A percentile compares a stretch with the other conserved stretches of the same genome.
Evolutionary conservation across 2,113 vertebrate genomes (phyloP).

Genomic region (Forbesichthys papilliferus): DNA sequence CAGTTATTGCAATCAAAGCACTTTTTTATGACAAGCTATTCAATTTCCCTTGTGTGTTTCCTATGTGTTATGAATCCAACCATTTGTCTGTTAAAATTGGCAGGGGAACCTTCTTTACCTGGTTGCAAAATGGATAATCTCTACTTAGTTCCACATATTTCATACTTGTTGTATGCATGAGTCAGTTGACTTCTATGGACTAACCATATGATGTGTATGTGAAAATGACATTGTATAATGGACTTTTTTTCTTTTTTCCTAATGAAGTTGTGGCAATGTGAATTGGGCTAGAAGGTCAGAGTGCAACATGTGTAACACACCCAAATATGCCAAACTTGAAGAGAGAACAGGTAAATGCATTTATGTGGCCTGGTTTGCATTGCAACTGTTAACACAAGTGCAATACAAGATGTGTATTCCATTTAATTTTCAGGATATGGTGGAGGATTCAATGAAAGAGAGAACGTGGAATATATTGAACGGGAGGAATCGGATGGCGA

Average conservation of each 20-base stretch:
- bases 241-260: neutral
- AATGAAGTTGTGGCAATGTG: constrained; percentile 91
- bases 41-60: too few species aligned
- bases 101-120: too few species aligned
- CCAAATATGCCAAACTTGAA: constrained; percentile 97
- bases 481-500: constrained; percentile 98
- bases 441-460: constrained; percentile 97
- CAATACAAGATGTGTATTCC: neutral
- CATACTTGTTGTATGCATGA: neutral
- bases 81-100: too few species aligned
- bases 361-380: neutral
- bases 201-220: too few species aligned
- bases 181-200: too few species aligned
- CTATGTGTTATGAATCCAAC: too few species aligned
- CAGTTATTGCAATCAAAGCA: neutral
- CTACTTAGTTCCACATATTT: neutral
- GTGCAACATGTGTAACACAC: constrained; percentile 99
- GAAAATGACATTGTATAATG: neutral
- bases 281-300: constrained; percentile 98
- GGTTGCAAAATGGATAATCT: too few species aligned
- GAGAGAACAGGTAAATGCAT: constrained; percentile 88
- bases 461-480: constrained; percentile 97
- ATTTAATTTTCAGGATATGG: constrained; percentile 85
- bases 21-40: too few species aligned
- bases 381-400: neutral